These are phyloP conservation scores for Mesorhabditis belari DNA, from an alignment of 2,888 invertebrate species.

Conservation along the genomic window DNA sequence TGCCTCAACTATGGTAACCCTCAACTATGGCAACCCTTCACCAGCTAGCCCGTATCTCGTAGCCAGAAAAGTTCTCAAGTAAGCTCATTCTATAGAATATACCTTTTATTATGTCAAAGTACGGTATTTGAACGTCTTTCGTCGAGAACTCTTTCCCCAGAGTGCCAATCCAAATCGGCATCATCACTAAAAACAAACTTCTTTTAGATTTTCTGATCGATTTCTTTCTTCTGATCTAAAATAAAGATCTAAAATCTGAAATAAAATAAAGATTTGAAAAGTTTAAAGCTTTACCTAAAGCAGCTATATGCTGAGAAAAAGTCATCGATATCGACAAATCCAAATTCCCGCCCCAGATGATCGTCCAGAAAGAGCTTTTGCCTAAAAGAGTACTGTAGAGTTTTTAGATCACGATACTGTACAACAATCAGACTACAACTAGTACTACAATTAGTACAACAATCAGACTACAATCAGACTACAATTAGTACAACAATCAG, in stretches of 20 bases:
- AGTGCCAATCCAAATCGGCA: slow-evolving; percentile 84
- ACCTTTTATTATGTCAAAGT: slow-evolving; percentile 55
- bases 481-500: no score
- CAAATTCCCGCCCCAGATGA: slow-evolving; percentile 79
- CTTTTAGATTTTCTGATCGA: slow-evolving; percentile 1
- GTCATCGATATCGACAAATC: slow-evolving; percentile 90
- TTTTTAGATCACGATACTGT: no score
- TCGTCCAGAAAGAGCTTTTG: slow-evolving; percentile 89
- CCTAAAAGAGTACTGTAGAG: no score
- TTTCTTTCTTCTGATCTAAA: neutral
- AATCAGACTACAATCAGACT: no score
- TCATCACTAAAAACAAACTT: slow-evolving; percentile 64
- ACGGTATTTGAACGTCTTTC: slow-evolving; percentile 64
- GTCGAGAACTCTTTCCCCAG: slow-evolving; percentile 70
- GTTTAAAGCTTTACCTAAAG: slow-evolving; percentile 66
- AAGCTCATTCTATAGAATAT: neutral
- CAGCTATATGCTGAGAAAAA: slow-evolving; percentile 74
- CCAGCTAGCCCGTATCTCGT: no score
- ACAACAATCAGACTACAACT: no score
- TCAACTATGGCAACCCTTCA: no score
- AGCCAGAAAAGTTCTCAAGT: neutral
- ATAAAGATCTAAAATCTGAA: no score
- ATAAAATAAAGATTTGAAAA: no score
- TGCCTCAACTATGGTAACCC: no score
- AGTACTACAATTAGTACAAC: no score